Base-by-base conservation (phyloP, 1,140 invertebrate genomes). In the Brachionus rotundiformis region DNA sequence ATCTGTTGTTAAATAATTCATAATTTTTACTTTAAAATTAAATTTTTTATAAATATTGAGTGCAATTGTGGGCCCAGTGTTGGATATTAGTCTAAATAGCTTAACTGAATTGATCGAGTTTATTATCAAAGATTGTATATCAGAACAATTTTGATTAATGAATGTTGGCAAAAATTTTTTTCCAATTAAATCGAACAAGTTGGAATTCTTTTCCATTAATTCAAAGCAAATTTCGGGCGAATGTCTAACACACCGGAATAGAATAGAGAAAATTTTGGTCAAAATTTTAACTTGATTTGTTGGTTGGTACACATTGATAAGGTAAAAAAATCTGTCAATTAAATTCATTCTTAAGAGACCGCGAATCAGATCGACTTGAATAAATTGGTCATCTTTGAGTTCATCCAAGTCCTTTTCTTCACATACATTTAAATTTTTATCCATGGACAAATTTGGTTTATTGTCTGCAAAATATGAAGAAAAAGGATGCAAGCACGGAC, bases 351-450 rank as follows among this genome's bases (percentile, higher is more conserved):
- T n/a, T 39, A 68, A 41, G 2, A 81, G 29, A 11, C 79, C 54
- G 16, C 54, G n/a, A 39, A 81, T 81, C 31, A 81, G 25, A 81
- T 81, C 79, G 6, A 54, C 44, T 5, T 23, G 13, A n/a, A 81
- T 23, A 10, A 81, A 63, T 39, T 81, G 33, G 27, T 63, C 36
- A 29, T 81, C 79, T 44, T 44, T 81, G 7, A 81, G 54, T 31
- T 81, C 79, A 25, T 79, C 59, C 13, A 79, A 39, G 19, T 79
- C 47, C 31, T 79, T 79, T 79, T 63, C 47, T 16, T 63, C 59
- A 39, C 16, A 27, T 8, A 79, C 16, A 36, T 79, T 63, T 11
- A 79, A 36, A 63, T 79, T 79, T 79, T 79, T 36, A 33, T 63
- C 59, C 10, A 79, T 1, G 13, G 47, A 59, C 19, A 63, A 47